phyloP scores from a whole-genome alignment of 2,113 vertebrate genomes.

The Gopherus flavomarginatus region DNA sequence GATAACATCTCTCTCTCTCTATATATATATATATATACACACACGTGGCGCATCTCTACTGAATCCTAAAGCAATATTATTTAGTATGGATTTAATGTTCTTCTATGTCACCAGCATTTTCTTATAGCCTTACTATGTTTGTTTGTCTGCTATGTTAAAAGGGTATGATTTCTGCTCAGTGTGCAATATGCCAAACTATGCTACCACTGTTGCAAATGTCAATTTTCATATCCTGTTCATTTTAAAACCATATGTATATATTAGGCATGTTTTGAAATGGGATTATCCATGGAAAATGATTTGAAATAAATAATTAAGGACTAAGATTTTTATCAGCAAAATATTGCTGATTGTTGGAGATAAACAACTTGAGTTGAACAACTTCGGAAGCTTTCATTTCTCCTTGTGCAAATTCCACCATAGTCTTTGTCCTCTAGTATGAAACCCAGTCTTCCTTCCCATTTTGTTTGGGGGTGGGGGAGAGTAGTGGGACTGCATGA shows the following conservation, averaged over 20 bases:
- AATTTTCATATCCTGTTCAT: neutral
- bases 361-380: neutral
- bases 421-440: rapidly evolving
- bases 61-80: neutral
- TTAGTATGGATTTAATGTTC: neutral
- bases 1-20: too few species aligned
- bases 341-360: neutral
- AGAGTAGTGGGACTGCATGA: neutral
- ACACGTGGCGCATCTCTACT: neutral
- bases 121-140: neutral
- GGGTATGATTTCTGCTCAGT: neutral
- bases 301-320: neutral
- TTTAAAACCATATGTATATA: neutral
- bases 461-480: neutral
- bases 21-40: rapidly evolving
- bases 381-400: neutral
- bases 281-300: neutral
- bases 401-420: neutral
- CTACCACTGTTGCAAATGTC: neutral
- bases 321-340: neutral
- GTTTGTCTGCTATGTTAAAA: neutral
- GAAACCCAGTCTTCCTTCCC: neutral
- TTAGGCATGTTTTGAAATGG: neutral
- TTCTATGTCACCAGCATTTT: neutral
- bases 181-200: neutral